Evolutionary conservation across 1,140 invertebrate species (phyloP).

Genomic region (Saccostrea cuccullata): DNA sequence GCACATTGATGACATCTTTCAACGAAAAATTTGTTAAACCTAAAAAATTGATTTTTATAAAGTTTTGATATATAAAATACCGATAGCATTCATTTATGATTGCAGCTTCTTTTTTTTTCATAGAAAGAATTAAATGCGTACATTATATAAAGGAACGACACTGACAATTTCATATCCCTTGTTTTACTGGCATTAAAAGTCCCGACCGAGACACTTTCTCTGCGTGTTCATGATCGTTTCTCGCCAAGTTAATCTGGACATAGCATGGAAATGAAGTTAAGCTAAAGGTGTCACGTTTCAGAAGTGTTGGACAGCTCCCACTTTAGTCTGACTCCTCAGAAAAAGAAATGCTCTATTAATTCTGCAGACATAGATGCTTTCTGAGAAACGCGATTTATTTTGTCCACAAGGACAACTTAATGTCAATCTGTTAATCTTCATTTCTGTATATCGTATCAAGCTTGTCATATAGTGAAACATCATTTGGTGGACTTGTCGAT

Average conservation of each 20-base stretch:
- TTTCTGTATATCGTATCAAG: constrained; percentile 22
- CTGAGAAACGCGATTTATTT: not conserved
- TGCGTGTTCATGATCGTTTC: not conserved
- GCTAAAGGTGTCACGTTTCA: not conserved
- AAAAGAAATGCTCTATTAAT: not conserved
- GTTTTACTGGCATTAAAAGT: too few species aligned
- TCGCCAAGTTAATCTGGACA: not conserved
- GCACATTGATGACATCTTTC: too few species aligned
- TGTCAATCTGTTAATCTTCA: constrained; percentile 24
- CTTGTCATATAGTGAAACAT: constrained; percentile 10
- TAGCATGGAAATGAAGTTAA: not conserved
- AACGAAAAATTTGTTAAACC: too few species aligned
- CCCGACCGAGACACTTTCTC: too few species aligned
- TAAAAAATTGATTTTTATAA: too few species aligned
- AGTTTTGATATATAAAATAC: too few species aligned
- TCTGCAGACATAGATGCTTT: not conserved
- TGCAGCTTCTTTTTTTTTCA: too few species aligned
- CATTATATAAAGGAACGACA: too few species aligned
- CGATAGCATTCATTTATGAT: too few species aligned
- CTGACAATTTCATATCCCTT: too few species aligned
- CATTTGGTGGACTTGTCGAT: not conserved
- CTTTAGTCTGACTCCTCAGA: not conserved
- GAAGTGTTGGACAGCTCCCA: not conserved
- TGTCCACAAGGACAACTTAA: constrained; percentile 2
- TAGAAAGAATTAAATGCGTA: too few species aligned